Evolutionary conservation across 2,113 vertebrate species (phyloP).

Genomic region (Barbus barbus): DNA sequence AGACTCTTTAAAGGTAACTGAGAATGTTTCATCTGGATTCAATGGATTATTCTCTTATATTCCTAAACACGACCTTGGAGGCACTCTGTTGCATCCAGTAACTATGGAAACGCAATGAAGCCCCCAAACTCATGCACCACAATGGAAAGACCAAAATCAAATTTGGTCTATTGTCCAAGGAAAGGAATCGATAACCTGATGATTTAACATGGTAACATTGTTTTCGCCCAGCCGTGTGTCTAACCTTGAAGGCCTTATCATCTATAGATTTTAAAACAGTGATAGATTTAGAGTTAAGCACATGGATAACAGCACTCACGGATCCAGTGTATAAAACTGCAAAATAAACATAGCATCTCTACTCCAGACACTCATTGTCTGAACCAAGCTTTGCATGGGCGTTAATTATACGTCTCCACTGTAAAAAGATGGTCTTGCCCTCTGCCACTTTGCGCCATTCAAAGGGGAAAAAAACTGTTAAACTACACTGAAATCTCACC

Average conservation of each 20-base stretch:
- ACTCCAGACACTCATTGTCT: neutral
- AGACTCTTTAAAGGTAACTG: neutral
- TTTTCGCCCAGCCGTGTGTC: neutral
- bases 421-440: neutral
- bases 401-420: slow-evolving; percentile 23
- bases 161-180: slow-evolving; percentile 35
- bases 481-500: neutral
- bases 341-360: neutral
- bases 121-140: neutral
- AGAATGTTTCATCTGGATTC: neutral
- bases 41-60: neutral
- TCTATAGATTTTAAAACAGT: neutral
- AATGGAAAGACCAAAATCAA: slow-evolving; percentile 27
- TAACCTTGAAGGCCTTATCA: slow-evolving; percentile 10
- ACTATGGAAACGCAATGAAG: slow-evolving; percentile 30
- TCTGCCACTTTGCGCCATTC: neutral
- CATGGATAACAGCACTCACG: neutral
- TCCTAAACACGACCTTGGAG: slow-evolving; percentile 36
- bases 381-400: neutral
- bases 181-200: neutral
- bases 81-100: neutral
- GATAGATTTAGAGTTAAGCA: slow-evolving; percentile 22
- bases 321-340: neutral
- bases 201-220: slow-evolving; percentile 27
- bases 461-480: neutral